Evolutionary conservation across 2,113 vertebrate genomes (phyloP), one percentile per base, ranked within the genome.

Genomic region (Xenopus borealis): DNA sequence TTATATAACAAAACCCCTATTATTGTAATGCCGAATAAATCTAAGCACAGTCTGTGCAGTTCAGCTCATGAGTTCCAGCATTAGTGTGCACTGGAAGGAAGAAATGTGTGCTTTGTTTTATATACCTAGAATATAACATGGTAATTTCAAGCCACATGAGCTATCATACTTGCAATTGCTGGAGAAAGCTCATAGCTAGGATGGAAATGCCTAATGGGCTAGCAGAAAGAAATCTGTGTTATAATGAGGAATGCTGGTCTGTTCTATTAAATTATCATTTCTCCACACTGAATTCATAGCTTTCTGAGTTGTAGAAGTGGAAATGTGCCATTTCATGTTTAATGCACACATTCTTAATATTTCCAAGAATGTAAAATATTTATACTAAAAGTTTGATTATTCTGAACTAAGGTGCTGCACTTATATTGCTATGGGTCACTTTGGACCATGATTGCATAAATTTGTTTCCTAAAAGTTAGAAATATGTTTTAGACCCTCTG

Each of bases 21-120:
- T 55, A 55, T 55, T 55, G 53, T n/a, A n/a, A 55, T 46, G 23
- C 16, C 8, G 23, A 20, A 63, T 4, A 72, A 40, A 63, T 52
- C 11, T 66, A 33, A 55, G 50, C 12, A 23, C 30, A 57, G 50
- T 50, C 50, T 30, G 16, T 55, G 53, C n/a, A 55, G 18, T 18
- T 55, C 1, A 9, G 53, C 16, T 16, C 53, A n/a, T 55, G 53
- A 55, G 12, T 55, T 55, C 12, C 53, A 55, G 53, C 17, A 18
- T 55, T 55, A 16, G 17, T 55, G 53, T 55, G 53, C 53, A 55
- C 3, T 16, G 17, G 53, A 16, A 55, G 14, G 12, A 16, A 55
- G 16, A 33, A 46, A 19, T 40, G 10, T 66, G 40, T 66, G 63
- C 27, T 66, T 66, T 66, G 33, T 66, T 18, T 45, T 66, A 66